These are phyloP conservation scores for Bubo bubo DNA, from an alignment of 2,113 vertebrate species.

Conservation along the genomic window DNA sequence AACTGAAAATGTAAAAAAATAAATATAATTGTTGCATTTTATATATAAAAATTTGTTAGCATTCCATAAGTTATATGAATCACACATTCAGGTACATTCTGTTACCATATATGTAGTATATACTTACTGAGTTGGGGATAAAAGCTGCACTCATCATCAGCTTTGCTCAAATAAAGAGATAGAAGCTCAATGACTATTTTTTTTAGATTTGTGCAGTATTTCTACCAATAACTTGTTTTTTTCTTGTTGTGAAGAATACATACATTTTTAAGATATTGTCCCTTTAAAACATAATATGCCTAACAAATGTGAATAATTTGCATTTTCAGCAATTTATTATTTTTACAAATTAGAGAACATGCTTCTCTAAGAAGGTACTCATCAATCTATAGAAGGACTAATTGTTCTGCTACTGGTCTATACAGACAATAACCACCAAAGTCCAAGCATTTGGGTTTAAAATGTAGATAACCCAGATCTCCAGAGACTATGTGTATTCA, in stretches of 20 bases:
- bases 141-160: not conserved
- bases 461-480: not conserved
- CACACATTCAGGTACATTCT: not conserved
- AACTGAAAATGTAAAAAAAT: not conserved
- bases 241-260: not conserved
- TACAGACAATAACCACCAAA: not conserved
- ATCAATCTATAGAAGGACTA: not conserved
- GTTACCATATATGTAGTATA: not conserved
- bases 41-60: not conserved
- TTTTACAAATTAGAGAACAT: not conserved
- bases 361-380: not conserved
- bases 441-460: not conserved
- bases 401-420: not conserved
- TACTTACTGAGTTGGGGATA: not conserved
- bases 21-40: not conserved
- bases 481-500: not conserved
- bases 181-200: not conserved
- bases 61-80: not conserved
- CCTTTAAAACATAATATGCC: not conserved
- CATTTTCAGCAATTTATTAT: not conserved
- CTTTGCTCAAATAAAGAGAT: not conserved
- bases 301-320: not conserved
- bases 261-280: not conserved
- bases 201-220: not conserved
- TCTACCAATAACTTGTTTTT: not conserved